phyloP scores from a whole-genome alignment of 1,140 invertebrate species.

The Aphidius ervi region DNA sequence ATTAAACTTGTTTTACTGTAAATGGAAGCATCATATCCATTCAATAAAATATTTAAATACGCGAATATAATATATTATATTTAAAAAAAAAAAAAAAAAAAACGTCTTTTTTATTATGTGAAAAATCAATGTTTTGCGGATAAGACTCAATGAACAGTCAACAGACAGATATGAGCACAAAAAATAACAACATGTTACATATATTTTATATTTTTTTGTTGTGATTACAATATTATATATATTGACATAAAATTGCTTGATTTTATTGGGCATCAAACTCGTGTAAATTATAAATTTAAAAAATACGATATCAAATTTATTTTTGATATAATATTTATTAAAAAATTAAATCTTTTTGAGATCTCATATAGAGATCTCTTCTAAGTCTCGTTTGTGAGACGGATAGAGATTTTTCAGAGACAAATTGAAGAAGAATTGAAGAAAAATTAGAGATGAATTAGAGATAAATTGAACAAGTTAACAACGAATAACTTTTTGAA shows the following conservation, averaged over 20 bases:
- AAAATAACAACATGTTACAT: background rate
- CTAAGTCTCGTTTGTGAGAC: too few species aligned
- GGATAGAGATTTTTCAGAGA: too few species aligned
- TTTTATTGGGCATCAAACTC: slow-evolving; percentile 6
- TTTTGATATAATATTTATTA: too few species aligned
- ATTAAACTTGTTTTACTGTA: slow-evolving; percentile 10
- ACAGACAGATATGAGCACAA: slow-evolving; percentile 3
- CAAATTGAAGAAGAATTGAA: too few species aligned
- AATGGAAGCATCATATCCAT: slow-evolving; percentile 4
- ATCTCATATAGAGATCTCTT: too few species aligned
- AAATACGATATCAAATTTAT: too few species aligned
- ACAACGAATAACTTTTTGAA: too few species aligned
- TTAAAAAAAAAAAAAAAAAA: slow-evolving; percentile 1
- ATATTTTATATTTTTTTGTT: slow-evolving; percentile 1
- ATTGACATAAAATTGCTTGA: slow-evolving; percentile 10
- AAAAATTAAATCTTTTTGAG: too few species aligned
- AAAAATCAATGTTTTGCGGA: slow-evolving; percentile 11
- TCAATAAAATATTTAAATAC: background rate
- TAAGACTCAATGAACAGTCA: slow-evolving; percentile 9
- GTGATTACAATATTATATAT: slow-evolving; percentile 3
- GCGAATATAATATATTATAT: background rate
- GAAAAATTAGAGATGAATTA: too few species aligned
- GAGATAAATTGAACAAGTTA: too few species aligned
- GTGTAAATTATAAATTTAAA: slow-evolving; percentile 7
- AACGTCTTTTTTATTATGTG: slow-evolving; percentile 3